A percentile compares a stretch with the other conserved stretches of the same genome.
Evolutionary conservation across 2,888 invertebrate genomes (phyloP).

Genomic region (Zootermopsis nevadensis): DNA sequence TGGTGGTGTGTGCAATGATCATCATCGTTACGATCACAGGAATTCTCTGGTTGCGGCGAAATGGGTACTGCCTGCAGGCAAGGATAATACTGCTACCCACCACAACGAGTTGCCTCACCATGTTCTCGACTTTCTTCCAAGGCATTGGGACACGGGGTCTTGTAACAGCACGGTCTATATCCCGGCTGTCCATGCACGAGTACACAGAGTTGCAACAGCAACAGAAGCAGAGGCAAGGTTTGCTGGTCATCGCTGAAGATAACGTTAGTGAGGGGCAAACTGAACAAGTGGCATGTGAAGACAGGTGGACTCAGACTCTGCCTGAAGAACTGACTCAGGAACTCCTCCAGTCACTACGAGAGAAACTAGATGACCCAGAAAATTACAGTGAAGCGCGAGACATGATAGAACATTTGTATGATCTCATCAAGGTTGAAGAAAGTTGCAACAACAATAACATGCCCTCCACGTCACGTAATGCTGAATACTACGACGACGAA

Average conservation of each 20-base stretch:
- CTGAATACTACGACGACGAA: slow-evolving; percentile 58
- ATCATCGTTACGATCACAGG: slow-evolving; percentile 68
- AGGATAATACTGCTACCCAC: slow-evolving; percentile 56
- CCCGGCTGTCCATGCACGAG: slow-evolving; percentile 71
- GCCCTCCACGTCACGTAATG: slow-evolving; percentile 60
- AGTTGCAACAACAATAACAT: slow-evolving; percentile 69
- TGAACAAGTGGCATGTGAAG: slow-evolving; percentile 64
- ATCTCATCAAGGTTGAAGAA: slow-evolving; percentile 78
- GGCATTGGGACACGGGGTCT: slow-evolving; percentile 54
- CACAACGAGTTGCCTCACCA: slow-evolving; percentile 43
- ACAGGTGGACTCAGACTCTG: slow-evolving; percentile 77
- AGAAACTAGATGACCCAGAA: slow-evolving; percentile 77
- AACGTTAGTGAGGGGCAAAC: slow-evolving; percentile 56
- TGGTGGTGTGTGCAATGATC: slow-evolving; percentile 66
- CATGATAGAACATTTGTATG: slow-evolving; percentile 81
- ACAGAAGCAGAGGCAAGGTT: slow-evolving; percentile 44
- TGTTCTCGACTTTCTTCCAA: slow-evolving; percentile 56
- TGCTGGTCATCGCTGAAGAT: slow-evolving; percentile 47
- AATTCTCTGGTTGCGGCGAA: slow-evolving; percentile 69
- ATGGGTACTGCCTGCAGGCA: slow-evolving; percentile 68
- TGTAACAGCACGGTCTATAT: slow-evolving; percentile 67
- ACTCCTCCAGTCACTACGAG: slow-evolving; percentile 74
- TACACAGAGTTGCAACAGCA: slow-evolving; percentile 70
- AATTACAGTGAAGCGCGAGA: slow-evolving; percentile 80
- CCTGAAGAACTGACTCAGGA: slow-evolving; percentile 82